Conservation (phyloP, 1,140 invertebrate genomes). For the Nasonia vitripennis region DNA sequence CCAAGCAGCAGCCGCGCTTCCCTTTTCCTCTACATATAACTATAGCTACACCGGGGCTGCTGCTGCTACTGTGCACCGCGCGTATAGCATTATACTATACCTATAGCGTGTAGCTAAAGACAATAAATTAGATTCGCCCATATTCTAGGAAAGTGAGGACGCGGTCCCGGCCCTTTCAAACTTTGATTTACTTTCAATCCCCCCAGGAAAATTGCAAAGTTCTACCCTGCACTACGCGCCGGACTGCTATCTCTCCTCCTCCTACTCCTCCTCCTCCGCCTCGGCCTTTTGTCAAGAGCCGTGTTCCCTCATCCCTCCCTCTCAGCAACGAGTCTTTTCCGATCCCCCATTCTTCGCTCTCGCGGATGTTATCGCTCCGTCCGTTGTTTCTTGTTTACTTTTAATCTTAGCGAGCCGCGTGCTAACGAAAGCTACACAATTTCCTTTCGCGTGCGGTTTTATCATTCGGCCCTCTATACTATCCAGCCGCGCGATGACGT, state of each 20-base stretch:
- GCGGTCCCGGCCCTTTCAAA: conserved; percentile 55
- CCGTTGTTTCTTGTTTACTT: conserved; percentile 62
- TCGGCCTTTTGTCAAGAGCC: background rate
- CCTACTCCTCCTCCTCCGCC: too few species aligned
- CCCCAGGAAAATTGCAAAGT: conserved; percentile 49
- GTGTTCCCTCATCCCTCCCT: background rate
- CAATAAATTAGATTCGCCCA: conserved; percentile 57
- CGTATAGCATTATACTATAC: background rate
- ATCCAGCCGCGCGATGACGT: too few species aligned
- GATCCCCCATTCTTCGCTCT: conserved; percentile 48
- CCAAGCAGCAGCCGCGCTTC: background rate
- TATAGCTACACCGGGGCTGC: too few species aligned
- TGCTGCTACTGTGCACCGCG: too few species aligned
- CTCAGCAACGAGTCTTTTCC: conserved; percentile 12
- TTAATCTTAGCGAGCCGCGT: conserved; percentile 57
- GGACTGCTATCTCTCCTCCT: conserved; percentile 3
- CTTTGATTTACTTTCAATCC: conserved; percentile 58
- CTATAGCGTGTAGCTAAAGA: conserved; percentile 23
- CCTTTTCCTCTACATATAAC: too few species aligned
- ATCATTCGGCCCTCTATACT: conserved; percentile 16
- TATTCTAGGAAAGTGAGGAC: conserved; percentile 39
- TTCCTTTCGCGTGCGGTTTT: conserved; percentile 45
- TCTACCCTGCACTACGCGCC: conserved; percentile 5
- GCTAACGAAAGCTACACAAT: conserved; percentile 61
- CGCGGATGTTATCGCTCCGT: conserved; percentile 42